Base-by-base conservation (phyloP, 2,888 invertebrate genomes). In the Lypha dubia region DNA sequence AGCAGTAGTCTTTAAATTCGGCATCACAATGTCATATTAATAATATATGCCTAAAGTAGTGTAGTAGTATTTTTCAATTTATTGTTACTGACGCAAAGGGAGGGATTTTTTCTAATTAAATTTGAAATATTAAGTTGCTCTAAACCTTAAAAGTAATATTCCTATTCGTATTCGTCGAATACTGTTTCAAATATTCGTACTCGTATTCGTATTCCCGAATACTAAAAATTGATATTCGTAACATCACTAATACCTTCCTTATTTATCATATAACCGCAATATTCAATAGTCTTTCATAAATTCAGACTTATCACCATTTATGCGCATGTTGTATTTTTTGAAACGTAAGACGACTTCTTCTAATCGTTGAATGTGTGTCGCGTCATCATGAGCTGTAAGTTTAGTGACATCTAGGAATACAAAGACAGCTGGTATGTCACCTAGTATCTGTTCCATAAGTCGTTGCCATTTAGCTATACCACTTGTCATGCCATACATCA, bases 201-300 rank as follows among this genome's bases (percentile, higher is more conserved):
- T n/a, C n/a, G n/a, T n/a, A n/a, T n/a, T n/a, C n/a, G n/a, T n/a
- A n/a, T n/a, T n/a, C n/a, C n/a, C n/a, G n/a, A n/a, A n/a, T n/a
- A n/a, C n/a, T n/a, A n/a, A n/a, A n/a, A n/a, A n/a, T n/a, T n/a
- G n/a, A n/a, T n/a, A n/a, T n/a, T n/a, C n/a, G n/a, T n/a, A n/a
- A n/a, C n/a, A n/a, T n/a, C n/a, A n/a, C n/a, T n/a, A n/a, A 92
- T 88, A 2, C 90, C 90, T 38, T 87, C 87, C 68, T 89, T 88
- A 86, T 38, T 91, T 11, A n/a, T n/a, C n/a, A 86, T 77, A 71
- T 89, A 88, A 3, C 89, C 89, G 65, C 87, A 89, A 86, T 89
- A 88, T 73, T 88, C 87, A 20, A 89, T 88, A 58, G 20, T 49
- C 49, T 3, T 49, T 49, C 3, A 60, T 11, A 9, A 35, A 60